A percentile compares a stretch with the other conserved stretches of the same genome.
These are phyloP conservation scores for Probaryconus sp. DNA, from an alignment of 1,140 invertebrate species.

Conservation along the genomic window DNA sequence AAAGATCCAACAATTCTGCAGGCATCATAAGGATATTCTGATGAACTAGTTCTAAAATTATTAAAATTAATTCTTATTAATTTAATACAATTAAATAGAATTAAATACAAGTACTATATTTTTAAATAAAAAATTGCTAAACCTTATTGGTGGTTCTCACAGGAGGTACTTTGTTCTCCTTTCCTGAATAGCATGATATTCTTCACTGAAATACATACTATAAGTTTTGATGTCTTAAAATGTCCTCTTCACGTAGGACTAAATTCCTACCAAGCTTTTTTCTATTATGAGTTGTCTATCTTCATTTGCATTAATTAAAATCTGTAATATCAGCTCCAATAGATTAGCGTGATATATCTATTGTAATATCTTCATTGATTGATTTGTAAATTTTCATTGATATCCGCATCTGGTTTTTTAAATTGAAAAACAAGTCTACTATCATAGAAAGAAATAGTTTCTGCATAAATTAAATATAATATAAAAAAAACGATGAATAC, in stretches of 20 bases:
- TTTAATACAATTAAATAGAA: conserved; percentile 17
- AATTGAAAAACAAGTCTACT: conserved; percentile 92
- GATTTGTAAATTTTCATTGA: conserved; percentile 92
- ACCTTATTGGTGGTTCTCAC: conserved; percentile 63
- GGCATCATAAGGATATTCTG: conserved; percentile 85
- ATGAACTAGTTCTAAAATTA: conserved; percentile 69
- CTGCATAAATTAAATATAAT: conserved; percentile 87
- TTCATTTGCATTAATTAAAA: conserved; percentile 90
- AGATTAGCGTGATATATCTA: conserved; percentile 92
- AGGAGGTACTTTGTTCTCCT: conserved; percentile 80
- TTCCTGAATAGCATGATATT: conserved; percentile 96
- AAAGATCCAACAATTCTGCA: conserved; percentile 92
- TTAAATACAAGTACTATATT: no score
- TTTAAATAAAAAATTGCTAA: no score
- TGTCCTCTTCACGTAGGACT: conserved; percentile 85
- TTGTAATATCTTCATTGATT: conserved; percentile 93
- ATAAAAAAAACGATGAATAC: conserved; percentile 89
- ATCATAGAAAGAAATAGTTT: conserved; percentile 90
- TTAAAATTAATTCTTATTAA: not conserved
- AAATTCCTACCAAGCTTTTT: conserved; percentile 92
- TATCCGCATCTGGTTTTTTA: conserved; percentile 91
- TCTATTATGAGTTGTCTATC: conserved; percentile 91
- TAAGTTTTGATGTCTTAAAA: conserved; percentile 88
- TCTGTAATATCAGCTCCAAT: conserved; percentile 96
- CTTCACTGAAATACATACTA: conserved; percentile 92